Percentiles rank a stretch among this genome's conserved stretches.
Evolutionary conservation across 2,113 vertebrate species (phyloP).

Genomic region (Baryphthengus martii): DNA sequence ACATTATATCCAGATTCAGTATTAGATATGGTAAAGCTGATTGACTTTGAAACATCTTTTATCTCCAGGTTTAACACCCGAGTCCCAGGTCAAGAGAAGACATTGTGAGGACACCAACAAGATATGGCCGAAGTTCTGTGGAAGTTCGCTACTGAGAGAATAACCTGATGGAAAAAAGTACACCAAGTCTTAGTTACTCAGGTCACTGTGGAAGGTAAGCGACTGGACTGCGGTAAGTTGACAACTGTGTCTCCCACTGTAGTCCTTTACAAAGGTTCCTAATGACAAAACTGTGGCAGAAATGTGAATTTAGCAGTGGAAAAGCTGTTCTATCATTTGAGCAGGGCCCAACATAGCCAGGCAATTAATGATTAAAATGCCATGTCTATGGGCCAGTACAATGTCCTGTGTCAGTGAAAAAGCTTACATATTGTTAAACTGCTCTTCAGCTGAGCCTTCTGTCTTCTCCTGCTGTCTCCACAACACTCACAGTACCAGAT

Average conservation of each 20-base stretch:
- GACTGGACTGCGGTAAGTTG: not conserved
- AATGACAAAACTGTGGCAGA: not conserved
- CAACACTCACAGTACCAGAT: not conserved
- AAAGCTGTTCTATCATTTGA: not conserved
- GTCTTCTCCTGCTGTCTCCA: not conserved
- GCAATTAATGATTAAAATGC: not conserved
- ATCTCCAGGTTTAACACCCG: not conserved
- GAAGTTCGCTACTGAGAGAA: not conserved
- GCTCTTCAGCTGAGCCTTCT: not conserved
- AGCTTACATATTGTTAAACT: not conserved
- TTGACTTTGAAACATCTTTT: fast-evolving
- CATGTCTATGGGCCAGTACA: not conserved
- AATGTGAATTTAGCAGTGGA: not conserved
- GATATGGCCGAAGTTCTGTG: not conserved
- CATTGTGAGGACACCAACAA: not conserved
- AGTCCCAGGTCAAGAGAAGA: not conserved
- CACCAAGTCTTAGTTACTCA: too few relatives aligned
- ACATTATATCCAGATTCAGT: not conserved
- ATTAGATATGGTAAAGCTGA: not conserved
- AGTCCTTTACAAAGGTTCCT: not conserved
- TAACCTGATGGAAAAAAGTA: not conserved
- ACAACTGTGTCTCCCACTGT: not conserved
- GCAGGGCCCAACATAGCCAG: not conserved
- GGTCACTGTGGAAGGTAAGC: too few relatives aligned
- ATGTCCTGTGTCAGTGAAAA: not conserved